phyloP scores from a whole-genome alignment of 2,888 invertebrate genomes.

The Tetanocera ferruginea region DNA sequence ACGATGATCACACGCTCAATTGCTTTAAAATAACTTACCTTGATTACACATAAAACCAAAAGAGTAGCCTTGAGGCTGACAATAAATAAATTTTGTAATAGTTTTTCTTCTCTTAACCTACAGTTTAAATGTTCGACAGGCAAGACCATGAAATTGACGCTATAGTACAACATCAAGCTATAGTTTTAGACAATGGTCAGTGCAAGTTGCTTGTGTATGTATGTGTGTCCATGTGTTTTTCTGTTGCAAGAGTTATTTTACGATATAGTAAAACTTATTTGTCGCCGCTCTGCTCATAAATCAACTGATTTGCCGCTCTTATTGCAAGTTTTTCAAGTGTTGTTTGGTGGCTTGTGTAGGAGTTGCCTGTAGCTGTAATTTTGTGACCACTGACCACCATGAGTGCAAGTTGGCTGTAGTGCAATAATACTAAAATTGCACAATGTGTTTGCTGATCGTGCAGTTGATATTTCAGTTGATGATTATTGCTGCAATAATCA shows the following conservation, averaged over 20 bases:
- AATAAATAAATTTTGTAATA: background rate
- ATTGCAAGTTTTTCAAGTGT: background rate
- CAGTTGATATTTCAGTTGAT: background rate
- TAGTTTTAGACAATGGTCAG: background rate
- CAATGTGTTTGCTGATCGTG: background rate
- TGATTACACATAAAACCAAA: background rate
- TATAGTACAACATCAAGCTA: background rate
- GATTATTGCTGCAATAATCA: background rate
- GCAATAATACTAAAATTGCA: too few species aligned
- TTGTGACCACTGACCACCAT: background rate
- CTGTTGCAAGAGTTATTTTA: background rate
- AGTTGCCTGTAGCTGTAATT: background rate
- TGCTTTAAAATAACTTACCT: background rate
- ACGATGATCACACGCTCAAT: constrained; percentile 16
- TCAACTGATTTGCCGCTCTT: constrained; percentile 13
- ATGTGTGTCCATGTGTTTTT: background rate
- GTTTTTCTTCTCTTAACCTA: background rate
- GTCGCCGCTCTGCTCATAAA: constrained; percentile 27
- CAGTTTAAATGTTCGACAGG: background rate
- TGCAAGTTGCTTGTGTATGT: background rate
- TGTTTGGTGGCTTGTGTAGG: background rate
- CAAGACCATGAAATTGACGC: background rate
- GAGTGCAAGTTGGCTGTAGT: too few species aligned
- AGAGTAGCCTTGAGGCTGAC: background rate
- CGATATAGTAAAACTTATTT: constrained; percentile 11